Evolutionary conservation across 2,888 invertebrate species (phyloP).

Genomic region (Hydrotaea diabolus): DNA sequence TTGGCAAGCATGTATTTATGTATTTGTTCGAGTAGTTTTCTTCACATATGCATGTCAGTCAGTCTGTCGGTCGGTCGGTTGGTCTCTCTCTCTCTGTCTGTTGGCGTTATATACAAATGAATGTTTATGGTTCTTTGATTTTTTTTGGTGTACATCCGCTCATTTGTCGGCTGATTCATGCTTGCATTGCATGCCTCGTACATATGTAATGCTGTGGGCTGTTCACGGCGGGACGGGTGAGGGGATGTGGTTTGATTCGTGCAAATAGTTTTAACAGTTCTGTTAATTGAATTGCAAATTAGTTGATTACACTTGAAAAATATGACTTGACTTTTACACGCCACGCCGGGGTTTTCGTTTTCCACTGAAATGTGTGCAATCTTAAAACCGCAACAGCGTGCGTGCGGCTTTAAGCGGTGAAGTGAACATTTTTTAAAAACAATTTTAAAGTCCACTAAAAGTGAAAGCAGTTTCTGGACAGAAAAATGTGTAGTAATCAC

Average conservation of each 20-base stretch:
- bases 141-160: background rate
- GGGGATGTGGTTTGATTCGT: constrained; percentile 38
- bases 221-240: too few species aligned
- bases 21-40: too few species aligned
- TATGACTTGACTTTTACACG: constrained; percentile 22
- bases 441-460: too few species aligned
- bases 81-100: background rate
- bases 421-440: background rate
- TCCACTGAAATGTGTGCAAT: background rate
- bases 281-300: constrained; percentile 67
- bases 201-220: too few species aligned
- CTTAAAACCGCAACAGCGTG: too few species aligned
- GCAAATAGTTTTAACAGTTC: constrained; percentile 49
- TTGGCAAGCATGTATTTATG: too few species aligned
- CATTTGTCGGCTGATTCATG: constrained; percentile 24
- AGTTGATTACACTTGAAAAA: constrained; percentile 33
- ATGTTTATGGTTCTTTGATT: constrained; percentile 15
- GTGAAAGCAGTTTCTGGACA: too few species aligned
- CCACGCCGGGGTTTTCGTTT: background rate
- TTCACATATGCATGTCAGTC: too few species aligned
- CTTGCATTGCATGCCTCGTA: background rate
- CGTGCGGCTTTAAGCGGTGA: too few species aligned
- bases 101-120: background rate
- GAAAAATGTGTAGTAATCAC: too few species aligned
- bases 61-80: background rate